These are phyloP conservation scores for Drosophila recens DNA, from an alignment of 2,888 invertebrate species.

Conservation along the genomic window DNA sequence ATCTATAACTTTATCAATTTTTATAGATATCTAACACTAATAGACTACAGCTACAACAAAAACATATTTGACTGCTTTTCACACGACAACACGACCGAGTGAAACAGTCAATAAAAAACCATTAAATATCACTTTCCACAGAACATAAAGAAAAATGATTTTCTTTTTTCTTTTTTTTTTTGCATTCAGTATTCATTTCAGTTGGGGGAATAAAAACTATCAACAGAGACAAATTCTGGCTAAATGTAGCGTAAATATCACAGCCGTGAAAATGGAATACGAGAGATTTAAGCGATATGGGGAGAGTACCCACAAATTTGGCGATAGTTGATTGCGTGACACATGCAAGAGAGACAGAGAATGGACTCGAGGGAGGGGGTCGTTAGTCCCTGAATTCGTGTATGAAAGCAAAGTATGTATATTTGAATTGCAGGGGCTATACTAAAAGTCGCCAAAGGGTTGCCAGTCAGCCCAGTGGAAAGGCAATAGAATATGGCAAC, in stretches of 20 bases:
- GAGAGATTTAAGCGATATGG: constrained; percentile 34
- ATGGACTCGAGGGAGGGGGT: neutral
- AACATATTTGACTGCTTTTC: constrained; percentile 35
- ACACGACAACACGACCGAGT: constrained; percentile 33
- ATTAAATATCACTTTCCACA: constrained; percentile 66
- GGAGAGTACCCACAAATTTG: constrained; percentile 53
- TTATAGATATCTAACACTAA: constrained; percentile 58
- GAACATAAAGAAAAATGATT: constrained; percentile 42
- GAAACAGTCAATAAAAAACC: constrained; percentile 53
- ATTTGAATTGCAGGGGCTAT: constrained; percentile 55
- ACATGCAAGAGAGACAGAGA: constrained; percentile 57
- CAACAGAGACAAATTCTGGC: constrained; percentile 38
- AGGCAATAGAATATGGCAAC: constrained; percentile 43
- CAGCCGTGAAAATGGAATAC: constrained; percentile 22
- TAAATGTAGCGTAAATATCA: constrained; percentile 68
- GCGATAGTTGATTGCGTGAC: constrained; percentile 67
- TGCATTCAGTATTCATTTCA: constrained; percentile 15
- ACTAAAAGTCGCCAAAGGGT: constrained; percentile 32
- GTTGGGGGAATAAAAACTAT: constrained; percentile 22
- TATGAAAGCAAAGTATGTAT: constrained; percentile 33
- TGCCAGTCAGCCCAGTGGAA: constrained; percentile 17
- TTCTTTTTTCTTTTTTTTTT: constrained; percentile 26
- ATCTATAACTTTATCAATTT: constrained; percentile 31
- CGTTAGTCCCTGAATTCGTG: constrained; percentile 5
- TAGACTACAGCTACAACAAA: constrained; percentile 36